Evolutionary conservation across 2,113 vertebrate species (phyloP).

Genomic region (Anser cygnoides): DNA sequence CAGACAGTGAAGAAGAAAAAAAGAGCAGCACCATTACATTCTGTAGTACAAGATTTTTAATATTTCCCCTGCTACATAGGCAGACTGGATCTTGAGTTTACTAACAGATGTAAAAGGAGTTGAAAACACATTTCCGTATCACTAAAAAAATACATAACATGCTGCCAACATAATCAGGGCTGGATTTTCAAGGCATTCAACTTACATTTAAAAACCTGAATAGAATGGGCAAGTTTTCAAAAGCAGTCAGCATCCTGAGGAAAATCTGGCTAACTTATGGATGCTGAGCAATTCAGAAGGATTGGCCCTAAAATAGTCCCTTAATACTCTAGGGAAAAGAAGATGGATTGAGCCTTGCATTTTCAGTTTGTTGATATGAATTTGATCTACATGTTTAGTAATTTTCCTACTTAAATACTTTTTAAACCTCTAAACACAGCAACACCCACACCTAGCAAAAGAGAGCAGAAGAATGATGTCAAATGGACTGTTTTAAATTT

Average conservation of each 20-base stretch:
- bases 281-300: not conserved
- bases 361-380: not conserved
- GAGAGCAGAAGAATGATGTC: not conserved
- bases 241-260: not conserved
- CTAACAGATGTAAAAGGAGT: not conserved
- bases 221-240: not conserved
- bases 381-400: not conserved
- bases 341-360: not conserved
- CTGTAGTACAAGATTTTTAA: not conserved
- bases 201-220: not conserved
- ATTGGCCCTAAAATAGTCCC: not conserved
- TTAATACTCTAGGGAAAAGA: not conserved
- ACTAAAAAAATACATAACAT: constrained; percentile 3
- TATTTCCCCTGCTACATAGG: not conserved
- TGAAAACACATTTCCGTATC: not conserved
- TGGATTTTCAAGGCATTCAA: not conserved
- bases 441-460: not conserved
- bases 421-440: not conserved
- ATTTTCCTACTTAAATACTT: not conserved
- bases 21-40: not conserved
- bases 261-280: not conserved
- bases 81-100: constrained; percentile 40
- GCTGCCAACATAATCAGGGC: not conserved
- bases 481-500: not conserved
- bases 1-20: not conserved